Evolutionary conservation across 37 sponge, comb jelly and placozoan species (phyloP), one percentile per base, ranked within the genome.

Genomic region (Eunapius fragilis): DNA sequence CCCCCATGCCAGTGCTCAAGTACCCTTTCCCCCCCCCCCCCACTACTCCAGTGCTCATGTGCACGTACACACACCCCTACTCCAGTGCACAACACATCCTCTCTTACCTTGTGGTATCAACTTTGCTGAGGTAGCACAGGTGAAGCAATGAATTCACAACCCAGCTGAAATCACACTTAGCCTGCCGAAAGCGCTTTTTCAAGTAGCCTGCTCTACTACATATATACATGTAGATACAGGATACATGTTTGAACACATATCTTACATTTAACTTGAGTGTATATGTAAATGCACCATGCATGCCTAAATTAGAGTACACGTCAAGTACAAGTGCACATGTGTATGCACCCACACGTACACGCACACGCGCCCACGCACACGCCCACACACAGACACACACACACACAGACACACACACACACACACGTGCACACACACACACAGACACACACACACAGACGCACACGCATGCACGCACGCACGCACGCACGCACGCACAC

Each of bases 141-240:
- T 41, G 41, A 31, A 90, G 80, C 32, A 85, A 6, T 2, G 58
- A 22, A 69, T 90, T 26, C 22, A 90, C 86, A 26, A 90, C 30
- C 82, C 82, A 81, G 31, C 58, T 70, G 9, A 81, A 37, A 49
- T 90, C 82, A 5, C 25, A 9, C 82, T 90, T 90, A 28, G 78
- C 49, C 47, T 45, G 69, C 19, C 86, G 74, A n/a, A 85, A 82
- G 45, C 84, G 78, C 50, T 25, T 47, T 41, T 80, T 89, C 68
- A 73, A 13, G 28, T 83, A 41, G 13, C 25, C n/a, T 26, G 25
- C 35, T 48, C 84, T 82, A 69, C n/a, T 28, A 31, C 67, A 45
- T 50, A 67, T 80, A 28, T 79, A 48, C 37, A 37, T 36, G 80
- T 80, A 48, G 0, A 67, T 80, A 25, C n/a, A n/a, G n/a, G 2